Evolutionary conservation across 2,888 invertebrate genomes (phyloP), one percentile per base, ranked within the genome.

Genomic region (Calliopum simillimum): DNA sequence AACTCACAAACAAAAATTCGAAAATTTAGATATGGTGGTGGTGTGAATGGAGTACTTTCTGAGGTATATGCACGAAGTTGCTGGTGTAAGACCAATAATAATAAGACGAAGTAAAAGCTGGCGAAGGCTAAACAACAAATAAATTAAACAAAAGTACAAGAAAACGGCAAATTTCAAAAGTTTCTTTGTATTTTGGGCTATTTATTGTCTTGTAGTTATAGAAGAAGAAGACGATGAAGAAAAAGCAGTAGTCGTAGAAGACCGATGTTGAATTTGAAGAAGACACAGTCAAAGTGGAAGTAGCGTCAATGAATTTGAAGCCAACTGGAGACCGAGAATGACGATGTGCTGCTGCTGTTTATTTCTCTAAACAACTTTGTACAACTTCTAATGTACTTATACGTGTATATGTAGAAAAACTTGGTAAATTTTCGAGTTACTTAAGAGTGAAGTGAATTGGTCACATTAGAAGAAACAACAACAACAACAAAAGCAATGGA

Each of bases 181-280:
- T 70, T 71, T 58, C 71, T 69, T 62, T 65, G 69, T 69, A 47
- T 63, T 56, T 44, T 33, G 58, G 58, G 51, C 72, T 62, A 72
- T 68, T 70, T 70, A 63, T 72, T 68, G 63, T 72, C 43, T 70
- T 72, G 72, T 68, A 68, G 67, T 70, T 70, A 68, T n/a, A n/a
- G n/a, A n/a, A n/a, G 63, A 69, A 62, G 61, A 55, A 71, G 53
- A 25, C 43, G 55, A 23, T 55, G 61, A 46, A 33, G 33, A 33
- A 33, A 33, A 44, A 46, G 44, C 16, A 12, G 64, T 33, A 66
- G 64, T 53, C 64, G 5, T 33, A 33, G 33, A 33, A 8, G 33
- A 33, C 33, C 8, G 51, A 51, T 53, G 64, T 53, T 41, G 64
- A 64, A 64, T 64, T 64, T 51, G 56, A 56, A 65, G 55, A n/a